Evolutionary conservation across 1,140 invertebrate genomes (phyloP).

Genomic region (Lysiphlebus fabarum): DNA sequence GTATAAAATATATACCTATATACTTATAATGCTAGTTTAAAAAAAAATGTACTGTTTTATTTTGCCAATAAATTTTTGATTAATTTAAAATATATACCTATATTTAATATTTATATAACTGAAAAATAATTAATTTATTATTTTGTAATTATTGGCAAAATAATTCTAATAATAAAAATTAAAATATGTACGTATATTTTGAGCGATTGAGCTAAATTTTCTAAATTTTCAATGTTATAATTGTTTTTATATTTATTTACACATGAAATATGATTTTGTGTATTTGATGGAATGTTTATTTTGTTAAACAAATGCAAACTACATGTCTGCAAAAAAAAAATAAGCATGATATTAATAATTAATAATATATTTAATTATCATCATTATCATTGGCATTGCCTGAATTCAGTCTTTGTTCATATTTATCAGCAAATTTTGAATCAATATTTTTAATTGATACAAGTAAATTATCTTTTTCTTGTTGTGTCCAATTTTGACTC

Average conservation of each 20-base stretch:
- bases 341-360: too few species aligned
- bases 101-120: too few species aligned
- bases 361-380: constrained; percentile 20
- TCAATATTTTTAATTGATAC: constrained; percentile 69
- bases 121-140: neutral
- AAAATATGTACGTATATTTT: neutral
- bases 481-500: constrained; percentile 76
- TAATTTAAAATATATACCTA: too few species aligned
- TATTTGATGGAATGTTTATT: neutral
- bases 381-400: constrained; percentile 24
- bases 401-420: constrained; percentile 60
- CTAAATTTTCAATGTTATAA: too few species aligned
- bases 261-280: constrained; percentile 11
- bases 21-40: constrained; percentile 2
- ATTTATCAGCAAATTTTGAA: constrained; percentile 67
- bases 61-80: constrained; percentile 1
- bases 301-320: constrained; percentile 6
- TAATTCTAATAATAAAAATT: neutral
- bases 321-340: constrained; percentile 8
- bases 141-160: neutral
- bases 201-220: neutral
- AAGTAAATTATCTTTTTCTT: constrained; percentile 69
- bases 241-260: too few species aligned
- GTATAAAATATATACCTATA: neutral
- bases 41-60: constrained; percentile 10